Evolutionary conservation across 2,113 vertebrate genomes (phyloP).

Genomic region (Melanotaenia duboulayi): DNA sequence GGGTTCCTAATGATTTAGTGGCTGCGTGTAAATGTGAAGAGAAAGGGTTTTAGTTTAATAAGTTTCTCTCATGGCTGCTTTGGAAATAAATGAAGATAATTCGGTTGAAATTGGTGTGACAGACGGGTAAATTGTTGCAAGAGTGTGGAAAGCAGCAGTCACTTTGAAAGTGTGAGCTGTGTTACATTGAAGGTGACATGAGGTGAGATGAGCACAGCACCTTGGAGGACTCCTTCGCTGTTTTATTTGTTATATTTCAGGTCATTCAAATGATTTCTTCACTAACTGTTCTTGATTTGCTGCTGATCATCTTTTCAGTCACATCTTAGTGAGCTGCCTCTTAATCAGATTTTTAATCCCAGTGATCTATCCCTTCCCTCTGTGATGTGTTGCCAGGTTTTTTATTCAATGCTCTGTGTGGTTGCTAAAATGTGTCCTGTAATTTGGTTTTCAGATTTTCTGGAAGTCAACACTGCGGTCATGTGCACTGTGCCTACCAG

Average conservation of each 20-base stretch:
- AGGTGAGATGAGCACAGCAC: slow-evolving; percentile 57
- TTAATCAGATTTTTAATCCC: slow-evolving; percentile 17
- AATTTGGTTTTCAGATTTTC: slow-evolving; percentile 88
- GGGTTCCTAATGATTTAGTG: slow-evolving; percentile 39
- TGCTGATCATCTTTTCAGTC: slow-evolving; percentile 27
- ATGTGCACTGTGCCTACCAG: slow-evolving; percentile 98
- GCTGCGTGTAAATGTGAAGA: slow-evolving; percentile 53
- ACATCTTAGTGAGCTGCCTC: slow-evolving; percentile 18
- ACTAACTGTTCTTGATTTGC: slow-evolving; percentile 46
- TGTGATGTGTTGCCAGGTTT: slow-evolving; percentile 11
- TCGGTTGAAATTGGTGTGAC: slow-evolving; percentile 85
- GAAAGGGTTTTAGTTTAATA: slow-evolving; percentile 83
- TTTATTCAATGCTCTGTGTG: neutral
- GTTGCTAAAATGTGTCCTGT: slow-evolving; percentile 9
- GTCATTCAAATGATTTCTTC: slow-evolving; percentile 44
- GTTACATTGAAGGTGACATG: slow-evolving; percentile 71
- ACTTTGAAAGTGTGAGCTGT: slow-evolving; percentile 57
- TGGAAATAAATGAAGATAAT: slow-evolving; percentile 87
- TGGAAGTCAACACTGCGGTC: slow-evolving; percentile 98
- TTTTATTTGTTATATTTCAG: slow-evolving; percentile 33
- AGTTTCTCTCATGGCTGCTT: slow-evolving; percentile 83
- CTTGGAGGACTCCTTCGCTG: slow-evolving; percentile 53
- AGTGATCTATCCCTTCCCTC: slow-evolving; percentile 2
- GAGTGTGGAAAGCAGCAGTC: slow-evolving; percentile 72
- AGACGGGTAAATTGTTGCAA: slow-evolving; percentile 82